phyloP scores from a whole-genome alignment of 2,113 vertebrate genomes.

The Paralichthys olivaceus region DNA sequence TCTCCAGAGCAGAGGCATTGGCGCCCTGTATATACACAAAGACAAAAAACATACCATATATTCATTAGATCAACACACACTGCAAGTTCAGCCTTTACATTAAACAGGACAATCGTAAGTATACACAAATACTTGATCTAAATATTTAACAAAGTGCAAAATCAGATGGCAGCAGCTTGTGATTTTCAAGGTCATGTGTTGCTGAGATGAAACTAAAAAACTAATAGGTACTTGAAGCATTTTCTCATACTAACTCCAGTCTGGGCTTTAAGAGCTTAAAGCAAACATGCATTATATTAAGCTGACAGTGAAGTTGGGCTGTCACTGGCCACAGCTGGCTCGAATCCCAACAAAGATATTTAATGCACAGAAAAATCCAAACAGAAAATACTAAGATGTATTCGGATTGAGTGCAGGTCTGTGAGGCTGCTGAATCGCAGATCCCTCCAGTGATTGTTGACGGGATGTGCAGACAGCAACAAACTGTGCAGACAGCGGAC shows the following conservation, averaged over 20 bases:
- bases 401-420: neutral
- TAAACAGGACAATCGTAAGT: neutral
- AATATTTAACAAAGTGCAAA: neutral
- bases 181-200: slow-evolving; percentile 33
- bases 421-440: neutral
- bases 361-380: neutral
- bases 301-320: neutral
- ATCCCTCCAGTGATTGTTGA: neutral
- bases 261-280: neutral
- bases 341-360: neutral
- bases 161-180: neutral
- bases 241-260: neutral
- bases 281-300: neutral
- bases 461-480: slow-evolving; percentile 6
- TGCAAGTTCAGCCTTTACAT: neutral
- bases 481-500: slow-evolving; percentile 33
- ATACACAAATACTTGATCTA: neutral
- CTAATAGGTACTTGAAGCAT: neutral
- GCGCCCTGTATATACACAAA: slow-evolving; percentile 87
- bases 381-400: neutral
- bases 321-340: neutral
- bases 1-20: slow-evolving; percentile 99
- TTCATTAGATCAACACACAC: neutral
- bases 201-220: slow-evolving; percentile 1
- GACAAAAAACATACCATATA: neutral